A percentile compares a stretch with the other conserved stretches of the same genome.
Conservation (phyloP, 2,888 invertebrate genomes). For the Tholera decimalis region DNA sequence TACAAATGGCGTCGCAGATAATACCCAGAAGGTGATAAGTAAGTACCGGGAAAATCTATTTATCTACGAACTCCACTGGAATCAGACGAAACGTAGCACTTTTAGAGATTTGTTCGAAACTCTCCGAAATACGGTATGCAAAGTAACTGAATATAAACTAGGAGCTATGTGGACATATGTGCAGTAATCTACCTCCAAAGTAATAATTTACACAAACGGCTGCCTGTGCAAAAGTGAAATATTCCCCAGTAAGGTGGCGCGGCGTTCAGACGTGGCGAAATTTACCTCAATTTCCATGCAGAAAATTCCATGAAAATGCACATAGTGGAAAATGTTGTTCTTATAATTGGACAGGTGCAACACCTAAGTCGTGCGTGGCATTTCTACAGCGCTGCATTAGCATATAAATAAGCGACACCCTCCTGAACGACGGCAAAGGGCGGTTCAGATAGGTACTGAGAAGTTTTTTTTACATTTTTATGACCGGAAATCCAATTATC, state of each 20-base stretch:
- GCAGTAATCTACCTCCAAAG: slow-evolving; percentile 62
- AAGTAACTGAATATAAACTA: slow-evolving; percentile 55
- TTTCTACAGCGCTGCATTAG: slow-evolving; percentile 84
- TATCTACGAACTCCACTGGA: slow-evolving; percentile 34
- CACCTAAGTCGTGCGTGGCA: slow-evolving; percentile 87
- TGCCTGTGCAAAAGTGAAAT: slow-evolving; percentile 72
- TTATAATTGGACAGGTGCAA: slow-evolving; percentile 89
- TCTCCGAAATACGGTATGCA: slow-evolving; percentile 50
- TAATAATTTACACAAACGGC: slow-evolving; percentile 79
- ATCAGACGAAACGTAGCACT: slow-evolving; percentile 13
- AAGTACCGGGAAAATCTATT: slow-evolving; percentile 60
- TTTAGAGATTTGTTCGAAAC: slow-evolving; percentile 52
- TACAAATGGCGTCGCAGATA: slow-evolving; percentile 80
- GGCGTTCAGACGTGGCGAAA: slow-evolving; percentile 77
- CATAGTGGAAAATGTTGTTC: slow-evolving; percentile 86
- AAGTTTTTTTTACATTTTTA: slow-evolving; percentile 86
- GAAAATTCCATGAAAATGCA: slow-evolving; percentile 88
- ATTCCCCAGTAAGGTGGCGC: slow-evolving; percentile 66
- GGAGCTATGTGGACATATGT: slow-evolving; percentile 53
- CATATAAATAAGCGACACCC: slow-evolving; percentile 89
- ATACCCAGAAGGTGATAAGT: slow-evolving; percentile 74
- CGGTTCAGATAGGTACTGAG: slow-evolving; percentile 70
- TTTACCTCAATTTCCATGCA: slow-evolving; percentile 83
- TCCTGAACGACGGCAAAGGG: slow-evolving; percentile 79
- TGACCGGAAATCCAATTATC: slow-evolving; percentile 89